A percentile compares a stretch with the other conserved stretches of the same genome.
Conservation (phyloP, 2,113 vertebrate species). For the Silurus meridionalis region DNA sequence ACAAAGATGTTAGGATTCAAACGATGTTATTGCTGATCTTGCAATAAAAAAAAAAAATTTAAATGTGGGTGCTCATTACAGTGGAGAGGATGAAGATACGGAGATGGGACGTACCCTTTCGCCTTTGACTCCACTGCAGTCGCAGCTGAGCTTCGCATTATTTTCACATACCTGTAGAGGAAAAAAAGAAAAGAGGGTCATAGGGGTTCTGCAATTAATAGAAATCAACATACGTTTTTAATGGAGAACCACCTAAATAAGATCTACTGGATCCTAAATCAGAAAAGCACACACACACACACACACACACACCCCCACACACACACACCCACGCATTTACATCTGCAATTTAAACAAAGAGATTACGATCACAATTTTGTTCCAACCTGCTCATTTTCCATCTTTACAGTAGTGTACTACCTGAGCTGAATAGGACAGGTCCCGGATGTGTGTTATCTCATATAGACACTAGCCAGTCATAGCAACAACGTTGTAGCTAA, state of each 20-base stretch:
- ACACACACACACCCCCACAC: constrained; percentile 12
- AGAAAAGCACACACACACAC: neutral
- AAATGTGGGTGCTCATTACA: neutral
- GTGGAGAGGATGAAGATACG: too few species aligned
- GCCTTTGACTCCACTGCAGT: constrained; percentile 74
- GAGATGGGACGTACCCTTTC: constrained; percentile 64
- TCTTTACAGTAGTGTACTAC: too few species aligned
- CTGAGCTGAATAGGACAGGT: neutral
- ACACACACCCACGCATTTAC: neutral
- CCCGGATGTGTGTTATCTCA: constrained; percentile 8
- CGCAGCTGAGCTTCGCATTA: constrained; percentile 61
- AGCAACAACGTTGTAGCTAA: neutral
- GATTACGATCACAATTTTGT: neutral
- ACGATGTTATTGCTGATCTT: too few species aligned
- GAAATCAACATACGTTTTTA: neutral
- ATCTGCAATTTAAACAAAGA: neutral
- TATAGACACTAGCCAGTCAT: constrained; percentile 37
- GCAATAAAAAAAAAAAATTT: neutral
- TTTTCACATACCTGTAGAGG: constrained; percentile 49
- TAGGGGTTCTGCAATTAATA: neutral
- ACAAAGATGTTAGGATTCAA: too few species aligned
- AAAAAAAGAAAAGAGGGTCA: constrained; percentile 3
- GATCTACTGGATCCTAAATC: neutral
- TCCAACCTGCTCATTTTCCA: neutral
- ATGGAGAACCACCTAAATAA: neutral